A percentile compares a stretch with the other conserved stretches of the same genome.
These are phyloP conservation scores for Drosophila santomea DNA, from an alignment of 1,140 invertebrate genomes.

Conservation along the genomic window DNA sequence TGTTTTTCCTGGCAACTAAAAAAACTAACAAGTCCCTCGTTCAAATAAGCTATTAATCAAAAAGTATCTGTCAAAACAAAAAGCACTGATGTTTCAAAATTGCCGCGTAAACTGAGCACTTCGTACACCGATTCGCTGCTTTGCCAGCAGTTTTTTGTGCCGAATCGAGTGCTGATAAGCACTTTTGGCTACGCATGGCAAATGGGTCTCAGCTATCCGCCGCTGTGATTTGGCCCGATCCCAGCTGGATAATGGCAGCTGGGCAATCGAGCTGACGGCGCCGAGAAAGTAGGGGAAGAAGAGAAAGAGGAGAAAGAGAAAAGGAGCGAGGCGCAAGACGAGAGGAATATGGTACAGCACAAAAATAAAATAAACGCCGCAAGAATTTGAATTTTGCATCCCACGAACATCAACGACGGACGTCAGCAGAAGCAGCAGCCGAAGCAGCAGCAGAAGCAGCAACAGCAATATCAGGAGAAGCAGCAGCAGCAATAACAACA, in stretches of 20 bases:
- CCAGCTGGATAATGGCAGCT: slow-evolving; percentile 60
- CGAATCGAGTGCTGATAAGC: neutral
- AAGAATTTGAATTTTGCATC: slow-evolving; percentile 77
- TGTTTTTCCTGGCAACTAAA: neutral
- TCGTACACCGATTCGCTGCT: neutral
- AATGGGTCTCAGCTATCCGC: slow-evolving; percentile 11
- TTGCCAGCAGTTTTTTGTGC: slow-evolving; percentile 16
- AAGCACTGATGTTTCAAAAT: neutral
- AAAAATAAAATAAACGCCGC: slow-evolving; percentile 66
- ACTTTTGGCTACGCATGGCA: slow-evolving; percentile 3
- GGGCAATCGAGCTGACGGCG: slow-evolving; percentile 38
- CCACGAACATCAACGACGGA: slow-evolving; percentile 48
- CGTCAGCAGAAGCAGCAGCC: slow-evolving; percentile 19
- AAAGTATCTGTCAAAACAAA: slow-evolving; percentile 27
- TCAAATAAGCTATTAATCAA: slow-evolving; percentile 1
- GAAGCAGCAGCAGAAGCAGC: neutral
- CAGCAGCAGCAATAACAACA: neutral
- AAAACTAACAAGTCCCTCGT: neutral
- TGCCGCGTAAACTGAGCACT: neutral
- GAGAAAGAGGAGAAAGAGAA: slow-evolving; percentile 14
- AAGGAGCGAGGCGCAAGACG: neutral
- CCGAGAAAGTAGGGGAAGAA: slow-evolving; percentile 15
- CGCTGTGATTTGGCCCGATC: slow-evolving; percentile 23
- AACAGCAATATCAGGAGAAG: neutral
- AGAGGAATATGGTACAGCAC: slow-evolving; percentile 57